Evolutionary conservation across 1,140 invertebrate genomes (phyloP).

Genomic region (Armadillidium nasatum): DNA sequence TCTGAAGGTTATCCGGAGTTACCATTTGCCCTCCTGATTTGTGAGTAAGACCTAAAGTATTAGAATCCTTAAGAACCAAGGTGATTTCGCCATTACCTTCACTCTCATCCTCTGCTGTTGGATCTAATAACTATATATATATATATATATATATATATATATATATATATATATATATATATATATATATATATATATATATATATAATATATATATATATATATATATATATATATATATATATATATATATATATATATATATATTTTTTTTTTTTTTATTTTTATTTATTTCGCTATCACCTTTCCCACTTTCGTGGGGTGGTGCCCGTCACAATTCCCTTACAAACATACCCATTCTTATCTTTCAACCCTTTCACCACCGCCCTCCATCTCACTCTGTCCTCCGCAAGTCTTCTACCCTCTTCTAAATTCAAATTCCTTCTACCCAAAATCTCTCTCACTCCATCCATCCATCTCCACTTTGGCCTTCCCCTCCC

Average conservation of each 20-base stretch:
- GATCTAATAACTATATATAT: conserved; percentile 50
- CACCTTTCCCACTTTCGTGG: too few relatives aligned
- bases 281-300: too few relatives aligned
- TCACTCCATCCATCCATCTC: too few relatives aligned
- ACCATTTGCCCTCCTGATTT: conserved; percentile 38
- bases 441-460: too few relatives aligned
- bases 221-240: background rate
- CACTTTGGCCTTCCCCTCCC: too few relatives aligned
- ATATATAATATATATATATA: background rate
- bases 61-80: conserved; percentile 45
- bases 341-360: too few relatives aligned
- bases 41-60: conserved; percentile 30
- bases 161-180: background rate
- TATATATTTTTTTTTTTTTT: background rate
- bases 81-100: conserved; percentile 49
- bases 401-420: too few relatives aligned
- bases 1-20: background rate
- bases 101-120: conserved; percentile 50
- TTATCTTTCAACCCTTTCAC: too few relatives aligned
- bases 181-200: background rate
- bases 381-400: too few relatives aligned
- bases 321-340: too few relatives aligned
- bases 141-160: too few relatives aligned
- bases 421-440: too few relatives aligned
- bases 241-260: background rate